Evolutionary conservation across 2,797 vertebrate genomes (phyloP).

Genomic region (Acipenser oxyrinchus): DNA sequence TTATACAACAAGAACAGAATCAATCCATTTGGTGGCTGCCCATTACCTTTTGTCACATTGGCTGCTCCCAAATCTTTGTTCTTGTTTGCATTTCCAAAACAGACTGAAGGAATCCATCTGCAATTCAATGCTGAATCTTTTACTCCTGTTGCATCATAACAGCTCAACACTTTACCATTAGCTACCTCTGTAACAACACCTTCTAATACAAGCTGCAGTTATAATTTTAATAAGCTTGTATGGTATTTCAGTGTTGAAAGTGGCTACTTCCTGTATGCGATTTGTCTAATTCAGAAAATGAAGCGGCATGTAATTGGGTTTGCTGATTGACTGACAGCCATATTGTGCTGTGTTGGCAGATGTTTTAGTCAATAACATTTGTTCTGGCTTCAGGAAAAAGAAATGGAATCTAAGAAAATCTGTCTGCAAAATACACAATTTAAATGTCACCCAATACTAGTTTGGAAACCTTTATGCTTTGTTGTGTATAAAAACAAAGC

Average conservation of each 20-base stretch:
- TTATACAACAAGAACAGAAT: conserved; percentile 25
- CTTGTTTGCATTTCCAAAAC: conserved; percentile 53
- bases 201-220: too few relatives aligned
- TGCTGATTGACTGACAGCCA: conserved; percentile 42
- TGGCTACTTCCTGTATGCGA: conserved; percentile 4
- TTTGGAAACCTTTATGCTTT: too few relatives aligned
- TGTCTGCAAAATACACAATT: neutral
- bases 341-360: conserved; percentile 43
- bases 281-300: conserved; percentile 39
- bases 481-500: too few relatives aligned
- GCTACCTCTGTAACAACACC: too few relatives aligned
- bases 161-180: conserved; percentile 7
- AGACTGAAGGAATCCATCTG: conserved; percentile 51
- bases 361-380: conserved; percentile 42
- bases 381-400: conserved; percentile 40
- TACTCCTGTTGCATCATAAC: conserved; percentile 38
- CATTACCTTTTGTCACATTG: conserved; percentile 43
- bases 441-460: too few relatives aligned
- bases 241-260: too few relatives aligned
- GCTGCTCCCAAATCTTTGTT: conserved; percentile 38
- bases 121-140: conserved; percentile 53
- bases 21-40: conserved; percentile 22
- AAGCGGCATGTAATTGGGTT: conserved; percentile 38
- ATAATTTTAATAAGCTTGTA: too few relatives aligned
- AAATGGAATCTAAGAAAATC: conserved; percentile 24